phyloP scores from a whole-genome alignment of 2,113 vertebrate genomes.

The Sakesphorus luctuosus region DNA sequence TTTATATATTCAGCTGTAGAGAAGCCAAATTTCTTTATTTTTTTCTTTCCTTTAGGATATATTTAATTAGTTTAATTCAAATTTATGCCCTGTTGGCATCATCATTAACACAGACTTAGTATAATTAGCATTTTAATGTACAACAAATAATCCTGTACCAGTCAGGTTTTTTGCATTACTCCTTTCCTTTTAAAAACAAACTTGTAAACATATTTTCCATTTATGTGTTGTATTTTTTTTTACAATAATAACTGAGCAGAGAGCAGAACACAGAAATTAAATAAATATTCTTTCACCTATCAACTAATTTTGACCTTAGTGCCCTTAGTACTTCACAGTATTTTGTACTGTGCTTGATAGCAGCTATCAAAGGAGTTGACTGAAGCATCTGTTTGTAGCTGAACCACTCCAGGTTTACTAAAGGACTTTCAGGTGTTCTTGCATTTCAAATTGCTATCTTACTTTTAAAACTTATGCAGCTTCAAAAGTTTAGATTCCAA shows the following conservation, averaged over 20 bases:
- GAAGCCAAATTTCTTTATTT: neutral
- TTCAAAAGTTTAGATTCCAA: neutral
- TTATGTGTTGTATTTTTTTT: neutral
- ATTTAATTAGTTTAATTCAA: constrained; percentile 64
- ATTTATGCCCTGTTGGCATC: constrained; percentile 9
- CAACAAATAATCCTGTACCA: neutral
- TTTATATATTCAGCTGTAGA: constrained; percentile 6
- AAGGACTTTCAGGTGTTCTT: neutral
- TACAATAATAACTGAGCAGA: neutral
- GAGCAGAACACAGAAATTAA: neutral
- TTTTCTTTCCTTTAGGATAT: constrained; percentile 29
- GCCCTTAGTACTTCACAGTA: neutral
- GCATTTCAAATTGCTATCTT: neutral
- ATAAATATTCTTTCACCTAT: neutral
- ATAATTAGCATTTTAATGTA: constrained; percentile 51
- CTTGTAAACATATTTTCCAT: neutral
- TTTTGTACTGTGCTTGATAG: neutral
- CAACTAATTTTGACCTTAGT: neutral
- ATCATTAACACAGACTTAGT: constrained; percentile 16
- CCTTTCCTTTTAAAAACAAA: neutral
- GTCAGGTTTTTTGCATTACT: neutral
- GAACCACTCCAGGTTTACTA: neutral
- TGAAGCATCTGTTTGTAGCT: neutral
- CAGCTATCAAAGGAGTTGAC: neutral
- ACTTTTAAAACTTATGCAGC: neutral